These are phyloP conservation scores for Polylopha cassiicola DNA, from an alignment of 2,888 invertebrate species.

Conservation along the genomic window DNA sequence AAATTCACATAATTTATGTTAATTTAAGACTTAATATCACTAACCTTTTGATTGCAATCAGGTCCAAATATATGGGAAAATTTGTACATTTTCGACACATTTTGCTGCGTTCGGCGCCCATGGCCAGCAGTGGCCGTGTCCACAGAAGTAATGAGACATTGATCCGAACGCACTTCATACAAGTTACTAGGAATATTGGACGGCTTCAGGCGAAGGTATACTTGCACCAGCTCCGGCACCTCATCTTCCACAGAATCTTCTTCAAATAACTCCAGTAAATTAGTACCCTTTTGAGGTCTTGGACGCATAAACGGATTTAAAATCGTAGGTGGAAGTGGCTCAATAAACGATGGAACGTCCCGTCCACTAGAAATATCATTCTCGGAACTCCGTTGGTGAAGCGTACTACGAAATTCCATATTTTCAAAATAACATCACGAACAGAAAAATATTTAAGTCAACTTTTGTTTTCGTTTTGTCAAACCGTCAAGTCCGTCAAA, in stretches of 20 bases:
- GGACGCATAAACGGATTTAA: conserved; percentile 68
- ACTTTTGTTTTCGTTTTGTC: conserved; percentile 8
- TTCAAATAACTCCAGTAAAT: conserved; percentile 60
- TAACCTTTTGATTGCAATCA: conserved; percentile 54
- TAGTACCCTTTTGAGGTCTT: conserved; percentile 60
- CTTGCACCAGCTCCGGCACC: conserved; percentile 66
- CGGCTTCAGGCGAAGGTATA: conserved; percentile 75
- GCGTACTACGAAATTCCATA: conserved; percentile 31
- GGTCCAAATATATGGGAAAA: conserved; percentile 66
- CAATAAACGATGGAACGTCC: conserved; percentile 70
- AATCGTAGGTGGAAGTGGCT: conserved; percentile 63
- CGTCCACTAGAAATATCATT: conserved; percentile 41
- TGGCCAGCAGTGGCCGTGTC: conserved; percentile 62
- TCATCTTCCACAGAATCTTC: conserved; percentile 52
- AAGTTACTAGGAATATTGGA: conserved; percentile 47
- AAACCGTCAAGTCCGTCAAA: conserved; percentile 7
- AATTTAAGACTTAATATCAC: conserved; percentile 27
- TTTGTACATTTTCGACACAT: conserved; percentile 68
- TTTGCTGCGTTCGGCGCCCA: conserved; percentile 60
- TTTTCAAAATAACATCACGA: conserved; percentile 15
- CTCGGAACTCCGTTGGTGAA: conserved; percentile 49
- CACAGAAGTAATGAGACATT: conserved; percentile 55
- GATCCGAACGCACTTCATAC: conserved; percentile 59
- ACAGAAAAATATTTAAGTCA: neutral
- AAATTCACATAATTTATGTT: too few species aligned